A percentile compares a stretch with the other conserved stretches of the same genome.
Conservation (phyloP, 35 echinoderm and acorn worm genomes). For the Diadema setosum region DNA sequence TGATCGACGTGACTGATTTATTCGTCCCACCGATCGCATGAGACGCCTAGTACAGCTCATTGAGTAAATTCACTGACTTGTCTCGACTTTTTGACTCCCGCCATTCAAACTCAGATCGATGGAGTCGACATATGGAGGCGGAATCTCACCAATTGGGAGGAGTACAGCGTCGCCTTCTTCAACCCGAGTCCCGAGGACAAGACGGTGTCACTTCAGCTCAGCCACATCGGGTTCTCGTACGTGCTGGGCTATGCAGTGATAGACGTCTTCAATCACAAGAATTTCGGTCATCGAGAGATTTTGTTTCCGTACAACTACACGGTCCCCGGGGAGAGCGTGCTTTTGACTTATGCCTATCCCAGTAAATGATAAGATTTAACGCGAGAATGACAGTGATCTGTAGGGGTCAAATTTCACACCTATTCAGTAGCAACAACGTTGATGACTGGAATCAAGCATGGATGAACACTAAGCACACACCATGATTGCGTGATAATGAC, state of each 20-base stretch:
- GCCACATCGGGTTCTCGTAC: constrained; percentile 32
- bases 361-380: constrained; percentile 47
- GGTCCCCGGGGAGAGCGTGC: constrained; percentile 13
- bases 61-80: too few species aligned
- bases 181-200: constrained; percentile 13
- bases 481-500: too few species aligned
- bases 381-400: neutral
- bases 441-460: too few species aligned
- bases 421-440: too few species aligned
- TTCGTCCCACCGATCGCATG: too few species aligned
- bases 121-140: constrained; percentile 28
- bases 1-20: too few species aligned
- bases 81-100: too few species aligned
- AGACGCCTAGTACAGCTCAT: too few species aligned
- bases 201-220: constrained; percentile 16
- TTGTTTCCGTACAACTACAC: neutral
- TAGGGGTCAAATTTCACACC: too few species aligned
- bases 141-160: constrained; percentile 9
- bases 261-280: constrained; percentile 33
- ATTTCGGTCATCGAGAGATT: constrained; percentile 39
- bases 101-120: too few species aligned
- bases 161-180: constrained; percentile 15
- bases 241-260: constrained; percentile 11
- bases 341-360: constrained; percentile 43
- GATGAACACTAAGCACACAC: too few species aligned